Evolutionary conservation across 2,888 invertebrate genomes (phyloP).

Genomic region (Drosophila nigricruria): DNA sequence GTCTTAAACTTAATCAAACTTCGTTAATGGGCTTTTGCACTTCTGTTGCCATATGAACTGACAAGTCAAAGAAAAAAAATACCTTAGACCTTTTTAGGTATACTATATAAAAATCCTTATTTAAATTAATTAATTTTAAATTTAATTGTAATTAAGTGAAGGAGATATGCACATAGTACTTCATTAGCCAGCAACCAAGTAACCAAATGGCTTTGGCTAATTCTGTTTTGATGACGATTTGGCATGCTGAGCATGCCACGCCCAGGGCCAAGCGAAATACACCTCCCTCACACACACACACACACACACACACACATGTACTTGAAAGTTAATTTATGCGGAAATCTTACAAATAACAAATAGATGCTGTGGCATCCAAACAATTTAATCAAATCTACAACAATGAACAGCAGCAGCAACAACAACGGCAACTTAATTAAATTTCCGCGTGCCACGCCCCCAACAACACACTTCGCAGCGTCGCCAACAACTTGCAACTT

Average conservation of each 20-base stretch:
- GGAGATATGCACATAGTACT: not conserved
- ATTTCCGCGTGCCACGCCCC: constrained; percentile 61
- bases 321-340: constrained; percentile 63
- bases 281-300: not conserved
- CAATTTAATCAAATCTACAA: constrained; percentile 66
- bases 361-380: constrained; percentile 61
- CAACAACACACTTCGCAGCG: constrained; percentile 35
- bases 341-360: constrained; percentile 60
- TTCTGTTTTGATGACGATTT: constrained; percentile 8
- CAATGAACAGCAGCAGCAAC: constrained; percentile 20
- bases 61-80: not conserved
- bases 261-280: not conserved
- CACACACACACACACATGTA: constrained; percentile 8
- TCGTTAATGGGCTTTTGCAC: not conserved
- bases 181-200: constrained; percentile 18
- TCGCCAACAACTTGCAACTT: constrained; percentile 60
- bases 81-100: not conserved
- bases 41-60: not conserved
- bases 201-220: constrained; percentile 14
- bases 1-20: not conserved
- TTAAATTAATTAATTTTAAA: not conserved
- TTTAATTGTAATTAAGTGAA: constrained; percentile 3
- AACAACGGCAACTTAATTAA: constrained; percentile 64
- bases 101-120: too few species aligned
- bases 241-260: constrained; percentile 9